These are phyloP conservation scores for Hemicentrotus pulcherrimus DNA, from an alignment of 35 echinoderm and acorn worm genomes.

Conservation along the genomic window DNA sequence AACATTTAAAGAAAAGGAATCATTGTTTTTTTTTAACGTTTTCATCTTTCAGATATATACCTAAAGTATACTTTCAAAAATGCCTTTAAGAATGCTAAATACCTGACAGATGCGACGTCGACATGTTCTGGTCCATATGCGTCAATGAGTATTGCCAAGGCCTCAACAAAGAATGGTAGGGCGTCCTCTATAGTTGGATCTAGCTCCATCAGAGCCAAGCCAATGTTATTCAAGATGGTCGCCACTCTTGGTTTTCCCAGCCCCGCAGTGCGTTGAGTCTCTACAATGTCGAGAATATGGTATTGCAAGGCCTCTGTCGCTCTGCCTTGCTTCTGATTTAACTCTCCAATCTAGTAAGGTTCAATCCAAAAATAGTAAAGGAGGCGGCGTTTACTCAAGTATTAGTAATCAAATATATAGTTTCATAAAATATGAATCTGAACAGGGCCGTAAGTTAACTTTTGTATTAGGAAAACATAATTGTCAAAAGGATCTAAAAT, in stretches of 20 bases:
- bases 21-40: too few species aligned
- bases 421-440: too few species aligned
- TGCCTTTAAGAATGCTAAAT: not conserved
- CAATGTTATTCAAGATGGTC: slow-evolving; percentile 84
- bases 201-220: slow-evolving; percentile 74
- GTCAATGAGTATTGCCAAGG: slow-evolving; percentile 70
- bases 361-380: not conserved
- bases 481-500: too few species aligned
- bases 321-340: slow-evolving; percentile 75
- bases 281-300: slow-evolving; percentile 72
- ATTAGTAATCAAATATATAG: too few species aligned
- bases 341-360: slow-evolving; percentile 70
- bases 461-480: too few species aligned
- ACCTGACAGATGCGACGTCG: slow-evolving; percentile 90
- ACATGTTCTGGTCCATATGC: slow-evolving; percentile 82
- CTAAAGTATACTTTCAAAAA: too few species aligned
- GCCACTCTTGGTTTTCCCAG: slow-evolving; percentile 78
- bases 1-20: too few species aligned
- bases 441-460: too few species aligned
- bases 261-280: slow-evolving; percentile 74
- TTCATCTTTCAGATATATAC: too few species aligned
- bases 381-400: too few species aligned
- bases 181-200: slow-evolving; percentile 68
- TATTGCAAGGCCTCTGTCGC: slow-evolving; percentile 61
- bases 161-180: slow-evolving; percentile 62